These are phyloP conservation scores for Stictocephala bisonia DNA, from an alignment of 2,888 invertebrate species.

Conservation along the genomic window DNA sequence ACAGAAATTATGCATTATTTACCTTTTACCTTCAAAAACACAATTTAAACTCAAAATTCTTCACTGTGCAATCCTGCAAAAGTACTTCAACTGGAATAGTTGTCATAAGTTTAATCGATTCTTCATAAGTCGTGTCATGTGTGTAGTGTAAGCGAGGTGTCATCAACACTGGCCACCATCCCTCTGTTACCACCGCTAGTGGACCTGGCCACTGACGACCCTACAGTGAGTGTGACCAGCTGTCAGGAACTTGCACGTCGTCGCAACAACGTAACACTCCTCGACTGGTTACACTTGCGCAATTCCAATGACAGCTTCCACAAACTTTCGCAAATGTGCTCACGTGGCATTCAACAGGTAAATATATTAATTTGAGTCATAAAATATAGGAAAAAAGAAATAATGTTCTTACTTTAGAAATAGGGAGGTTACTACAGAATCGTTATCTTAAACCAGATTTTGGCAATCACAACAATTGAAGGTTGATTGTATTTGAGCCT, in stretches of 20 bases:
- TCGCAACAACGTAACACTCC: slow-evolving; percentile 25
- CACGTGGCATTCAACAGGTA: slow-evolving; percentile 41
- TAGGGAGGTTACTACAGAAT: too few species aligned
- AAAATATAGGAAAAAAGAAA: too few species aligned
- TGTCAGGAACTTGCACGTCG: slow-evolving; percentile 16
- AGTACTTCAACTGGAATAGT: too few species aligned
- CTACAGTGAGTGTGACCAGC: slow-evolving; percentile 21
- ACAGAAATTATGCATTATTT: too few species aligned
- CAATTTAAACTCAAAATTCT: too few species aligned
- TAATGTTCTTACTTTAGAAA: too few species aligned
- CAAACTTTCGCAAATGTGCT: slow-evolving; percentile 43
- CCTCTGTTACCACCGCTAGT: slow-evolving; percentile 36
- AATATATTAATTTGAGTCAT: background rate
- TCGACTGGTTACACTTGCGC: slow-evolving; percentile 43
- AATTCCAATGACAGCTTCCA: slow-evolving; percentile 44
- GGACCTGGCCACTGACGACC: slow-evolving; percentile 30
- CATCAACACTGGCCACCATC: slow-evolving; percentile 33
- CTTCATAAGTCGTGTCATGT: background rate
- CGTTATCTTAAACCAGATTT: too few species aligned
- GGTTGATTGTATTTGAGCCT: too few species aligned
- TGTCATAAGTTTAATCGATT: background rate
- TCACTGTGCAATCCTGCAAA: too few species aligned
- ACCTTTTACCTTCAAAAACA: too few species aligned
- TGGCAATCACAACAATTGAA: slow-evolving; percentile 72
- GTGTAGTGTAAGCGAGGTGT: slow-evolving; percentile 37